Evolutionary conservation across 2,888 invertebrate genomes (phyloP), one percentile per base, ranked within the genome.

Genomic region (Ormyrus thymus): DNA sequence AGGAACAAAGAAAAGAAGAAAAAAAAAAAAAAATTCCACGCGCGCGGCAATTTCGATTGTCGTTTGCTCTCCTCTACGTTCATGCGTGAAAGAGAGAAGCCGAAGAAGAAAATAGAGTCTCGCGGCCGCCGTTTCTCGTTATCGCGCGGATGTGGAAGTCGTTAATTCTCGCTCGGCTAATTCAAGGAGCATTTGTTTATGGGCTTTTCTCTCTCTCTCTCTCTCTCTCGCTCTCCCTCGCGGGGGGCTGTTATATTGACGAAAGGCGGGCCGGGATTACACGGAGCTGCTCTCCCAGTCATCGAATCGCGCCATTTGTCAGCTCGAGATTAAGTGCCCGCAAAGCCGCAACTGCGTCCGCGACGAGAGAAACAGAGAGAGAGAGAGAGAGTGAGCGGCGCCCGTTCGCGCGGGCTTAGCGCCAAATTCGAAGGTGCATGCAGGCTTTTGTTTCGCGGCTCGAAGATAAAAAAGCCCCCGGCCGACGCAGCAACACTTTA

Each of bases 221-320:
- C 51, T 6, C 29, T 9, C n/a, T n/a, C 8, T 45, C 45, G 45
- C 53, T 11, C 29, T 50, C 61, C 13, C 7, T 7, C 15, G 59
- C 29, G 8, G 8, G 15, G 45, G 9, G 59, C 43, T 29, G 55
- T 68, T 82, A 4, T 29, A 29, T 29, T 55, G 66, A 9, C 7
- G 64, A 43, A 15, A 9, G 15, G 10, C 53, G 11, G 13, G 46
- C 29, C 78, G 46, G 64, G 70, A 74, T 78, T 71, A 87, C 85
- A 83, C 86, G 85, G 29, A 29, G 29, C 29, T 29, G 29, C 29
- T 29, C 29, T 86, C 88, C 86, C 87, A 89, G 85, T 88, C 88
- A 86, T 84, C 87, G 85, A 88, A 88, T 88, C 87, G 66, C 43
- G 64, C 87, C 87, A 88, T 89, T 89, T 88, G 88, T 89, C 88